Base-by-base conservation (phyloP, 2,113 vertebrate genomes). In the Vanacampus margaritifer region DNA sequence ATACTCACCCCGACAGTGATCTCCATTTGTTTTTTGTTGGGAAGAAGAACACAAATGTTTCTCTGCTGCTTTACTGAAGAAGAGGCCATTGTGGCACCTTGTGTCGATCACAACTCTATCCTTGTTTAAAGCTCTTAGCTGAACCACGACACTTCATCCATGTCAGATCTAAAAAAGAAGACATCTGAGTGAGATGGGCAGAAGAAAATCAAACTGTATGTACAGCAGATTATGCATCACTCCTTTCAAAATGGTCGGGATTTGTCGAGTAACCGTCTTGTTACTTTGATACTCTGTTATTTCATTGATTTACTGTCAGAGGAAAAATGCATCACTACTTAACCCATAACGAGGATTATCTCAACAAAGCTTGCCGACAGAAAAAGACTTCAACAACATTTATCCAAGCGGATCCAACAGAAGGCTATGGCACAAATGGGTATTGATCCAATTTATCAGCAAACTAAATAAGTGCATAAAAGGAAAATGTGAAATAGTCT, bases 31-130 rank as follows among this genome's bases (percentile, higher is more conserved):
- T 94, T 91, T 64, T 90, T 91, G 76, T 89, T 93, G 68, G 94
- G 94, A 66, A 97, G 91, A 67, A 95, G 89, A 69, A 96, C 91
- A 0, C 93, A 94, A 72, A 97, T 78, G 0, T 65, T 94, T 70
- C 93, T 91, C 81, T 84, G 88, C 67, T 92, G 93, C 0, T 80
- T 92, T 80, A 83, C 84, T 63, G 85, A 87, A 65, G 67, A 36
- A 67, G 67, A 36, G 43, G 90, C 89, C 89, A 93, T 92, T 69
- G 41, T 72, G 80, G 74, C 64, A 70, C 32, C 68, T 66, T 68
- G 35, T 2, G 72, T 61, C 26, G n/a, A 43, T 4, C 71, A 73
- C 26, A 78, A 72, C 23, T 46, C 26, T n/a, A 14, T 69, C 14
- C 45, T 17, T 68, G 36, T 65, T 35, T 3, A 68, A 69, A 32